A percentile compares a stretch with the other conserved stretches of the same genome.
phyloP scores from a whole-genome alignment of 2,888 invertebrate genomes.

The Phortica magna region DNA sequence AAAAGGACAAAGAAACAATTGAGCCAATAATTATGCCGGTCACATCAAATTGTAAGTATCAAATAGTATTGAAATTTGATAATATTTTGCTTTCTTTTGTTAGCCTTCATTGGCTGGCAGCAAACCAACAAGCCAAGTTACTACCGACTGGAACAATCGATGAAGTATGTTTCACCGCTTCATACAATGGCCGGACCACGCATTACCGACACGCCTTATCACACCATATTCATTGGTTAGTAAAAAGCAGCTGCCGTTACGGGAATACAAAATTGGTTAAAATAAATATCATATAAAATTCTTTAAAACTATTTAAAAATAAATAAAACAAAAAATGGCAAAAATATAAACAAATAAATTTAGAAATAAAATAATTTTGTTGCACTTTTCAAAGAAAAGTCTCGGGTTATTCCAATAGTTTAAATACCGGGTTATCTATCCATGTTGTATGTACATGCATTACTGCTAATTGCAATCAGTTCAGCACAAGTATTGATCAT shows the following conservation, averaged over 20 bases:
- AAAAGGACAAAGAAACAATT: neutral
- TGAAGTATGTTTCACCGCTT: conserved; percentile 74
- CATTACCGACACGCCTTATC: conserved; percentile 71
- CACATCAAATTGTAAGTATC: conserved; percentile 71
- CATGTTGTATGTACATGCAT: too few species aligned
- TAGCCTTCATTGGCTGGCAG: conserved; percentile 71
- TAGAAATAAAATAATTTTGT: too few species aligned
- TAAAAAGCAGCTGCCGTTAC: conserved; percentile 5
- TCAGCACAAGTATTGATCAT: too few species aligned
- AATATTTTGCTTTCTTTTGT: neutral
- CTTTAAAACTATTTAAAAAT: too few species aligned
- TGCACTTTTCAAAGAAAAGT: too few species aligned
- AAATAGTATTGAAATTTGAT: neutral
- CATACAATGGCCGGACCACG: conserved; percentile 74
- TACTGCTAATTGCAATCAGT: too few species aligned
- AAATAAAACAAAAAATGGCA: too few species aligned
- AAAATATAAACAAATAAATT: too few species aligned
- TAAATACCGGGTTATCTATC: neutral
- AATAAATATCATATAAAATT: neutral
- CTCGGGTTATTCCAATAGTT: neutral
- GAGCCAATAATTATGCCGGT: conserved; percentile 56
- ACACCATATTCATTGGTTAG: conserved; percentile 73
- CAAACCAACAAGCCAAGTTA: conserved; percentile 54
- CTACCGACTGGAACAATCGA: conserved; percentile 71
- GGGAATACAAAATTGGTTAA: neutral